Conservation (phyloP, 2,113 vertebrate species). For the Zapornia atra region DNA sequence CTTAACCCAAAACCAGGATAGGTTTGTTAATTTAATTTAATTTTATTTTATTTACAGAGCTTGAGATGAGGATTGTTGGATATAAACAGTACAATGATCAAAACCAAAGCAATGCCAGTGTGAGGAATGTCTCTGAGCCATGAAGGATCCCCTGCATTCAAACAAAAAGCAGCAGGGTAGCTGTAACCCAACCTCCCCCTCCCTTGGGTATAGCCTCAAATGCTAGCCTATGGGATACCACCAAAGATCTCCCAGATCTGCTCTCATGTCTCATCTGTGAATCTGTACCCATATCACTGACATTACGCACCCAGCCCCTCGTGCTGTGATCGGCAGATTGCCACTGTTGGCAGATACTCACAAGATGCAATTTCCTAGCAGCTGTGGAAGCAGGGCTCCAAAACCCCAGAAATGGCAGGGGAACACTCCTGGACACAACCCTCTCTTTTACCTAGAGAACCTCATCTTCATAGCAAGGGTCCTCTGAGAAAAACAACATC, state of each 20-base stretch:
- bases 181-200: neutral
- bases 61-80: neutral
- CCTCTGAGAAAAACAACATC: neutral
- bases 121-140: neutral
- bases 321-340: neutral
- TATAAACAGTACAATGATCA: neutral
- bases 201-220: neutral
- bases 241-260: neutral
- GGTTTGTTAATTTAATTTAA: neutral
- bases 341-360: neutral
- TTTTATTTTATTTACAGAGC: neutral
- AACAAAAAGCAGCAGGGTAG: neutral
- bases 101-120: neutral
- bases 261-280: neutral
- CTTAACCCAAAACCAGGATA: neutral
- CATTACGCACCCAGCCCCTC: fast-evolving
- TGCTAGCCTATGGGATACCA: neutral
- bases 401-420: neutral
- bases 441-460: neutral
- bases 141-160: neutral
- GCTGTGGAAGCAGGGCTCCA: neutral
- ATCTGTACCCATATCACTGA: neutral
- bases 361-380: neutral
- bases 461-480: neutral
- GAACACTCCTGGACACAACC: neutral